A percentile compares a stretch with the other conserved stretches of the same genome.
These are phyloP conservation scores for Xestia rhomboidea DNA, from an alignment of 2,888 invertebrate genomes.

Conservation along the genomic window DNA sequence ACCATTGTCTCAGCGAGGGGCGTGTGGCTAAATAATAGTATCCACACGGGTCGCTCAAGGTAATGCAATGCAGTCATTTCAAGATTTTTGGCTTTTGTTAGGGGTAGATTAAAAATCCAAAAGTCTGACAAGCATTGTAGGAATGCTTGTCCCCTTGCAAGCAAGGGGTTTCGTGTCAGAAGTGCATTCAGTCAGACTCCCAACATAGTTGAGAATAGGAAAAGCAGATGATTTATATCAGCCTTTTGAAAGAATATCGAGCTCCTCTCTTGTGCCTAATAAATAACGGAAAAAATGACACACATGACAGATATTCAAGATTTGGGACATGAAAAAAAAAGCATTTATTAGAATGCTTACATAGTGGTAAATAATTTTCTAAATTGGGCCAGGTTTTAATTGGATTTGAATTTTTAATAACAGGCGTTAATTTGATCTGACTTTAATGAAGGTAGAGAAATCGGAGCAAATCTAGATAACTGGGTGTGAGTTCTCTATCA, in stretches of 20 bases:
- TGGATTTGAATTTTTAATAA: conserved; percentile 57
- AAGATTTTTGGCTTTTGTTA: neutral
- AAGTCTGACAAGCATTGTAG: neutral
- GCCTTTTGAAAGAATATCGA: neutral
- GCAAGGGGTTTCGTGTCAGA: neutral
- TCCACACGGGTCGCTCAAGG: neutral
- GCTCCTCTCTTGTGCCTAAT: neutral
- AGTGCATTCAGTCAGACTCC: neutral
- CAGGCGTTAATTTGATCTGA: conserved; percentile 27
- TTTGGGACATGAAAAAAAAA: conserved; percentile 4
- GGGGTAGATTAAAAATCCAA: neutral
- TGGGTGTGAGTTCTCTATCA: conserved; percentile 7
- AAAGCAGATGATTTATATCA: neutral
- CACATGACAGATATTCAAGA: neutral
- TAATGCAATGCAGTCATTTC: neutral
- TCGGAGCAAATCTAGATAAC: conserved; percentile 17
- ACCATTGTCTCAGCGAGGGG: neutral
- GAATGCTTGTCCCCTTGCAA: too few relatives aligned
- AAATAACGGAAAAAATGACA: neutral
- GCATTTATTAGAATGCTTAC: conserved; percentile 1
- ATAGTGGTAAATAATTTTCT: conserved; percentile 25
- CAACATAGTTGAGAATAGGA: neutral
- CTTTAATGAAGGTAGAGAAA: conserved; percentile 35
- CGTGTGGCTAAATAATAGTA: neutral
- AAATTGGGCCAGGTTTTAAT: conserved; percentile 46